A percentile compares a stretch with the other conserved stretches of the same genome.
Conservation (phyloP, 2,113 vertebrate genomes). For the Sitta europaea region DNA sequence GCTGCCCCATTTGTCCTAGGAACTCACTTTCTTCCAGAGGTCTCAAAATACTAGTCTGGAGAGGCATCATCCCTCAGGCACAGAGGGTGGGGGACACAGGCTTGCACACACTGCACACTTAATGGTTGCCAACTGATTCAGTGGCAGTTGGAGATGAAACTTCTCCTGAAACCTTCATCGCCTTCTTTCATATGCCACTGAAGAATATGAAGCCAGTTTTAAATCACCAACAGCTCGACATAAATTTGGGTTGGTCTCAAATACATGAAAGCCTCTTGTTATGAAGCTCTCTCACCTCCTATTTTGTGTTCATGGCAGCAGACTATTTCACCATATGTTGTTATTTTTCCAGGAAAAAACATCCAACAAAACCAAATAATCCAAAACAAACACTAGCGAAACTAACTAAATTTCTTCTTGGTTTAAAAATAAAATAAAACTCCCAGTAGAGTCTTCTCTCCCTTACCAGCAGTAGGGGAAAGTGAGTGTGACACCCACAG, state of each 20-base stretch:
- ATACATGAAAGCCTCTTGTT: background rate
- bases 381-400: background rate
- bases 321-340: constrained; percentile 22
- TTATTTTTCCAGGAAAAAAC: constrained; percentile 4
- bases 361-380: background rate
- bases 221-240: background rate
- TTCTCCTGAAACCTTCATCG: background rate
- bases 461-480: background rate
- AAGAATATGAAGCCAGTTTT: background rate
- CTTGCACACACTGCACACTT: background rate
- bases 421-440: background rate
- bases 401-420: background rate
- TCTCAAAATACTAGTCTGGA: background rate
- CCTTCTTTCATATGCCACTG: background rate
- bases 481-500: background rate
- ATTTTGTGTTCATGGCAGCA: constrained; percentile 19
- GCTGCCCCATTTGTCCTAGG: background rate
- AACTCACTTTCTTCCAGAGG: background rate
- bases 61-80: background rate
- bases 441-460: background rate
- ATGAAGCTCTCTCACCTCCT: background rate
- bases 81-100: accelerated
- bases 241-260: background rate
- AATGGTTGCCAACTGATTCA: background rate
- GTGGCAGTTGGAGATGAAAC: background rate